Conservation (phyloP, 2,888 invertebrate species). For the Zaprionus obscuricornis region DNA sequence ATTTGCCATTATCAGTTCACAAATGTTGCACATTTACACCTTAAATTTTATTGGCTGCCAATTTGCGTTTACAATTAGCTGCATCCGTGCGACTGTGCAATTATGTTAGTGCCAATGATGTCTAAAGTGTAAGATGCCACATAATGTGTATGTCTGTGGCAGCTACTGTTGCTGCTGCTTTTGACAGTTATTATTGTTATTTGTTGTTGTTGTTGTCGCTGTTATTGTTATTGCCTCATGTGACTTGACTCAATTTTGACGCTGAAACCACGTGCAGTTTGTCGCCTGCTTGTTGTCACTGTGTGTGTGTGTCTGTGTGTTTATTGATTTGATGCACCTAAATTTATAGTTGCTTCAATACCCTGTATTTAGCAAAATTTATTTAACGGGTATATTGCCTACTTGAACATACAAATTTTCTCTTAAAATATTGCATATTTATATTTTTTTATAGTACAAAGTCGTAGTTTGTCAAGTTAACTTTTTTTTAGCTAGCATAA, state of each 20-base stretch:
- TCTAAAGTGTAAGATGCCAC: slow-evolving; percentile 2
- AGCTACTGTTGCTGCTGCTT: too few relatives aligned
- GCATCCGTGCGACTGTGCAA: slow-evolving; percentile 55
- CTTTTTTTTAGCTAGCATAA: too few relatives aligned
- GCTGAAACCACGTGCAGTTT: slow-evolving; percentile 49
- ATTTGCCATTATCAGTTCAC: neutral
- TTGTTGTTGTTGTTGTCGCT: slow-evolving; percentile 38
- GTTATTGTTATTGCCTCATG: slow-evolving; percentile 29
- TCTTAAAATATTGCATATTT: too few relatives aligned
- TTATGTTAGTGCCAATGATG: slow-evolving; percentile 44
- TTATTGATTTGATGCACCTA: slow-evolving; percentile 50
- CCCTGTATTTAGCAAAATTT: too few relatives aligned
- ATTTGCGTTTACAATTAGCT: slow-evolving; percentile 71
- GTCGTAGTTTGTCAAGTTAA: too few relatives aligned
- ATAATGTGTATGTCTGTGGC: too few relatives aligned
- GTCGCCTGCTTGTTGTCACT: slow-evolving; percentile 27
- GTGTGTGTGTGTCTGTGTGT: slow-evolving; percentile 7
- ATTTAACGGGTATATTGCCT: too few relatives aligned
- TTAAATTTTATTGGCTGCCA: slow-evolving; percentile 61
- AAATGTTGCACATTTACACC: slow-evolving; percentile 61
- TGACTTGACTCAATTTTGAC: slow-evolving; percentile 45
- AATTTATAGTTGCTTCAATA: slow-evolving; percentile 29
- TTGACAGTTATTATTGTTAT: slow-evolving; percentile 18
- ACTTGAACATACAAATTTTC: too few relatives aligned
- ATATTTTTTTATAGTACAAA: too few relatives aligned